Evolutionary conservation across 2,888 invertebrate genomes (phyloP), one percentile per base, ranked within the genome.

Genomic region (Physocephala rufipes): DNA sequence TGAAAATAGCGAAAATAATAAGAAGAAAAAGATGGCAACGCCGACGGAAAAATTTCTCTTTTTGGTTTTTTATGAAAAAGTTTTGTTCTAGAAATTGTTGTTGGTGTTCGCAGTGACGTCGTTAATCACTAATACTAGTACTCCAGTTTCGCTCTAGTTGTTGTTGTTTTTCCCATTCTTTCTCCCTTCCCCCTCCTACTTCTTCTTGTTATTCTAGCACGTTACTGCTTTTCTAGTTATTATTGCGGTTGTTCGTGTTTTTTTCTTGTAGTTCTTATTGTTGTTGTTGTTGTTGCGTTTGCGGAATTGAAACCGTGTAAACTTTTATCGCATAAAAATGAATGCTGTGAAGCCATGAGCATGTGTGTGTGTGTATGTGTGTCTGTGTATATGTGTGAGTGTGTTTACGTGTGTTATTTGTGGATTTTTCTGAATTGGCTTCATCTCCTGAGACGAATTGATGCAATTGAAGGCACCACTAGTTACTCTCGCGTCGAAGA

Each of bases 311-410:
- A 36, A 36, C 36, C 36, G 36, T 36, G 36, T 36, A 36, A 36
- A 36, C 36, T 36, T 36, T 36, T 9, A 58, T 26, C 24, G 19
- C 2, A 19, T 15, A 55, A 55, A 55, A 26, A 9, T 9, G n/a
- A 1, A n/a, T 36, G 1, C 1, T 30, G n/a, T 61, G 19, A 7
- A 16, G 26, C 30, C 36, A 36, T 9, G 9, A 9, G 36, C 19
- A 63, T n/a, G 47, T 13, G n/a, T 24, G 63, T 21, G 49, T 26
- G 12, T 64, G 63, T 63, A 26, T 45, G 47, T 49, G 47, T 45
- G 63, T 63, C 19, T 30, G 47, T 64, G 2, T n/a, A 49, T 13
- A 7, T 49, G 63, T 26, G 62, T 26, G 15, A 26, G 12, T 63
- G 21, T 12, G 47, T 26, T 13, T 45, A 16, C 43, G 63, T 26